phyloP scores from a whole-genome alignment of 2,797 vertebrate genomes.

The Gorsachius magnificus region DNA sequence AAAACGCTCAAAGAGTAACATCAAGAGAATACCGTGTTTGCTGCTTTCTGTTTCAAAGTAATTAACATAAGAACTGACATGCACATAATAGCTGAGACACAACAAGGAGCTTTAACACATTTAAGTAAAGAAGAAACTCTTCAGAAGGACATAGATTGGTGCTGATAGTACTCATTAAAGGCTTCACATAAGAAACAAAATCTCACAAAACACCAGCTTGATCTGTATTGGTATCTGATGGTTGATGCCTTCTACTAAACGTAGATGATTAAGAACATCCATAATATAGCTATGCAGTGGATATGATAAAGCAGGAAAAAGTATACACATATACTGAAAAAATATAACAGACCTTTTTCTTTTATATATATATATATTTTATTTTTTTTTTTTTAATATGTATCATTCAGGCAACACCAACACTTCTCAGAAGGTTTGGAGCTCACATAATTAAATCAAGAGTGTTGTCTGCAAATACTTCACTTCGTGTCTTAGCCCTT shows the following conservation, averaged over 20 bases:
- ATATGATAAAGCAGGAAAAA: neutral
- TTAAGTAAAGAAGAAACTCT: neutral
- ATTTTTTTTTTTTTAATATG: neutral
- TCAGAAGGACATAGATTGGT: neutral
- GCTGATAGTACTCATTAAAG: neutral
- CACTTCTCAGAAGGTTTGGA: conserved; percentile 89
- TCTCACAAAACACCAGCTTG: neutral
- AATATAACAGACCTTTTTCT: neutral
- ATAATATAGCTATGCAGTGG: neutral
- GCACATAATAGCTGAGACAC: neutral
- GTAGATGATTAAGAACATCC: neutral
- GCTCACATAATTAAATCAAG: conserved; percentile 74
- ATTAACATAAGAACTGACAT: neutral
- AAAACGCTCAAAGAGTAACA: neutral
- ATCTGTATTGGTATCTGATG: neutral
- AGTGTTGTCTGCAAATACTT: conserved; percentile 82
- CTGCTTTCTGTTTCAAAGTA: neutral
- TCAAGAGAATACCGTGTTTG: neutral
- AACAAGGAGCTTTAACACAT: neutral
- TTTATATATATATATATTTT: no score
- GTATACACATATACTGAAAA: neutral
- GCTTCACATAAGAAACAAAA: neutral
- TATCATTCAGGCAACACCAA: conserved; percentile 86
- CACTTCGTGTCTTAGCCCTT: conserved; percentile 89
- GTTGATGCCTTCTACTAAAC: neutral